Evolutionary conservation across 2,888 invertebrate species (phyloP).

Genomic region (Philopedon plagiatum): DNA sequence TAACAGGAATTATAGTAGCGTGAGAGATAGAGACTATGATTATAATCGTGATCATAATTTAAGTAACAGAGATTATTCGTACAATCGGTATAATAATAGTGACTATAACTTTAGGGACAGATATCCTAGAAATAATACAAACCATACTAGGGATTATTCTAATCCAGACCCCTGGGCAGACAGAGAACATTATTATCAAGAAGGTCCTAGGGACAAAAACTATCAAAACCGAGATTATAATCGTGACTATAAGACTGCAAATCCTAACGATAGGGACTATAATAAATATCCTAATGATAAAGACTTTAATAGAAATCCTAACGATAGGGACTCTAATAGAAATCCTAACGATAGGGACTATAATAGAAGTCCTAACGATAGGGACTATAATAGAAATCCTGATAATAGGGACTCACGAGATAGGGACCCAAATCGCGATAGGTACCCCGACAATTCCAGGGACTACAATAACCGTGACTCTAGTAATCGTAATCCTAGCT

Average conservation of each 20-base stretch:
- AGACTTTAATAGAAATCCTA: conserved; percentile 22
- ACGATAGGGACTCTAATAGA: conserved; percentile 20
- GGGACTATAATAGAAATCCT: conserved; percentile 8
- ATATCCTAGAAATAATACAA: conserved; percentile 8
- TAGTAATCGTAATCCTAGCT: conserved; percentile 23
- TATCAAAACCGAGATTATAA: conserved; percentile 7
- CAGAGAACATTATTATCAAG: background rate
- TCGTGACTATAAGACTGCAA: conserved; percentile 12
- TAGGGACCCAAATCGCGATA: conserved; percentile 32
- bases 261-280: conserved; percentile 24
- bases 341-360: conserved; percentile 25
- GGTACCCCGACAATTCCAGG: conserved; percentile 21
- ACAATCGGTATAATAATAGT: conserved; percentile 1
- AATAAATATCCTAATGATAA: conserved; percentile 22
- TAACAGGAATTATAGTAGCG: conserved; percentile 11
- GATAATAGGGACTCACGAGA: conserved; percentile 28
- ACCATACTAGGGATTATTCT: background rate
- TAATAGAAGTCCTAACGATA: conserved; percentile 8
- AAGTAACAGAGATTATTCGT: background rate
- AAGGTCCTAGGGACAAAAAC: conserved; percentile 12
- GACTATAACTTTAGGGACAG: conserved; percentile 20
- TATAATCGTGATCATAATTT: conserved; percentile 3
- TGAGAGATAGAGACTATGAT: conserved; percentile 20
- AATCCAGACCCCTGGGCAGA: background rate
- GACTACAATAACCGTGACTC: conserved; percentile 45